A percentile compares a stretch with the other conserved stretches of the same genome.
phyloP scores from a whole-genome alignment of 1,140 invertebrate species.

The Diuraphis noxia region DNA sequence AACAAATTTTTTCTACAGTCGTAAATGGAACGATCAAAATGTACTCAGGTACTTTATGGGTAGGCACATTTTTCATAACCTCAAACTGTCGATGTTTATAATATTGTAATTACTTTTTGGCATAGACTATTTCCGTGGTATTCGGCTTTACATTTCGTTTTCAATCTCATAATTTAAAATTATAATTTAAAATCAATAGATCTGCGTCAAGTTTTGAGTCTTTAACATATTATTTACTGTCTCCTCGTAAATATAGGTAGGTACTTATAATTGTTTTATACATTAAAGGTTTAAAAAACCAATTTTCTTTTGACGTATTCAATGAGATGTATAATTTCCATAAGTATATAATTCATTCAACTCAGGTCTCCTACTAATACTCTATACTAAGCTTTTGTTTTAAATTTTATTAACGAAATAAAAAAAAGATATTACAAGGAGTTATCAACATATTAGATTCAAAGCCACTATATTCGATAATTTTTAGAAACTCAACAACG shows the following conservation, averaged over 20 bases:
- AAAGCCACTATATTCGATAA: neutral
- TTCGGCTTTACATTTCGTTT: neutral
- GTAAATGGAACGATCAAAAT: neutral
- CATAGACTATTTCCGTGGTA: neutral
- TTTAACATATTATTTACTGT: neutral
- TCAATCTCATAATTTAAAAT: neutral
- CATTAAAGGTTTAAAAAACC: neutral
- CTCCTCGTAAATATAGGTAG: neutral
- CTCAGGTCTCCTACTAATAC: neutral
- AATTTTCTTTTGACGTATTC: neutral
- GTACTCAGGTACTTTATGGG: too few species aligned
- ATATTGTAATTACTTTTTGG: neutral
- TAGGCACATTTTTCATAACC: too few species aligned
- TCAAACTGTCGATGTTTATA: neutral
- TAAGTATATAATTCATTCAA: neutral
- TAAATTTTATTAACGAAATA: neutral
- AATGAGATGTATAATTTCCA: neutral
- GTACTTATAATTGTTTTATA: too few species aligned
- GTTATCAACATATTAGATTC: too few species aligned
- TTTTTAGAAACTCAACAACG: neutral
- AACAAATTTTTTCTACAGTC: neutral
- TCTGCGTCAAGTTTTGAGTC: neutral
- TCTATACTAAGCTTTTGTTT: too few species aligned
- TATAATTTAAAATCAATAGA: neutral
- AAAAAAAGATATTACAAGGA: too few species aligned